Evolutionary conservation across 2,797 vertebrate species (phyloP), one percentile per base, ranked within the genome.

Genomic region (Leuciscus waleckii): DNA sequence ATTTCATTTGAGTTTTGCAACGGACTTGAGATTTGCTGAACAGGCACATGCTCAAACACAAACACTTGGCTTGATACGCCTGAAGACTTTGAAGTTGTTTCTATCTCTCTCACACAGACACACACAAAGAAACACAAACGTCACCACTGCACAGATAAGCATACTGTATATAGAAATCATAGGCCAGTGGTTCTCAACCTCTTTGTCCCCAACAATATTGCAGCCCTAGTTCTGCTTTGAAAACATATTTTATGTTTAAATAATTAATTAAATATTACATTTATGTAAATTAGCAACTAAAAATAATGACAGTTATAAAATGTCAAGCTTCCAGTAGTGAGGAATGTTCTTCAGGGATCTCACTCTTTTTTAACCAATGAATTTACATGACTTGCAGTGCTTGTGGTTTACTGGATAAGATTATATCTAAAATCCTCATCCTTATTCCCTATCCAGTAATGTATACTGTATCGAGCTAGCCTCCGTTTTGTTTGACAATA

Each of bases 1-100:
- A 90, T 89, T 90, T 90, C 70, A 7, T 83, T 19, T 73, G 37
- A 75, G 51, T 84, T 87, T 91, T 89, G 91, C 91, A 91, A 92
- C 91, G 65, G 86, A 85, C 46, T 81, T 81, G 26, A 80, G 19
- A 67, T 43, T 49, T 68, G 21, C 41, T 80, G 43, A 51, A 63
- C n/a, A 78, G 29, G 63, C 63, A 69, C 63, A 78, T 43, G 76
- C 37, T 78, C n/a, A 78, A 71, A 83, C 81, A 74, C 7, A 75
- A 74, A 75, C 43, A 75, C 71, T 75, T 35, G 5, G 81, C 70
- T 65, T 65, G 41, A 65, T 49, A n/a, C 21, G 1, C 29, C 56
- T n/a, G 17, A 46, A 63, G 23, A 65, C 79, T 86, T 39, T 83
- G 77, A 46, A 71, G 11, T 83, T 46, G 6, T 32, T 69, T 71